Conservation (phyloP, 1,140 invertebrate genomes). For the Papilio dardanus region DNA sequence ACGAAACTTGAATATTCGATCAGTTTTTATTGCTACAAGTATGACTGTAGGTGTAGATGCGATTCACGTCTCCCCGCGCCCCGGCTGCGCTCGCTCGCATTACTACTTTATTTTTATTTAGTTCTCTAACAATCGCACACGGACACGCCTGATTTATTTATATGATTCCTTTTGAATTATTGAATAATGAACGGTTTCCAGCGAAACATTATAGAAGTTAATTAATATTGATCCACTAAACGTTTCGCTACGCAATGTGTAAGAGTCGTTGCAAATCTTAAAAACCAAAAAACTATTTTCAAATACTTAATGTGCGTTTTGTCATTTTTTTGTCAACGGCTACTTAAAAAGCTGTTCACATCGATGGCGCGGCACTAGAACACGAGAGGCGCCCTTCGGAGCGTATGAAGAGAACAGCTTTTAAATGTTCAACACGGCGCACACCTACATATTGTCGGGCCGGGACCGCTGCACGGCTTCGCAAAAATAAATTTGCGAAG, state of each 20-base stretch:
- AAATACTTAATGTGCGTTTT: not conserved
- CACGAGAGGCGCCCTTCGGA: not conserved
- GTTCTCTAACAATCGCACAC: not conserved
- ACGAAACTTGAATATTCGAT: not conserved
- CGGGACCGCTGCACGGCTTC: not conserved
- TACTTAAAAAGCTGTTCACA: not conserved
- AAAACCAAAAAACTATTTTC: not conserved
- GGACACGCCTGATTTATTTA: not conserved
- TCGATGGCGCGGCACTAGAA: not conserved
- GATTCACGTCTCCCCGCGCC: not conserved
- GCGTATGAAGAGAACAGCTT: constrained; percentile 41
- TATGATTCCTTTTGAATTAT: not conserved
- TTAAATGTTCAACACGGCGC: constrained; percentile 50
- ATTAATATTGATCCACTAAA: not conserved
- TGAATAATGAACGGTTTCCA: not conserved
- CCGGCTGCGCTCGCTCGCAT: not conserved
- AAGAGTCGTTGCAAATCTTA: not conserved
- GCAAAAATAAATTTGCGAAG: constrained; percentile 37
- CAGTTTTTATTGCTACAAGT: constrained; percentile 24
- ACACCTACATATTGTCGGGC: constrained; percentile 31
- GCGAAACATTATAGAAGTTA: not conserved
- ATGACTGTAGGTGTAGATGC: constrained; percentile 15
- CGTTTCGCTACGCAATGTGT: not conserved
- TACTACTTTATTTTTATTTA: not conserved
- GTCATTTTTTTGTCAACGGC: not conserved